Base-by-base conservation (phyloP, 2,797 vertebrate genomes). In the Phrynocephalus forsythii region DNA sequence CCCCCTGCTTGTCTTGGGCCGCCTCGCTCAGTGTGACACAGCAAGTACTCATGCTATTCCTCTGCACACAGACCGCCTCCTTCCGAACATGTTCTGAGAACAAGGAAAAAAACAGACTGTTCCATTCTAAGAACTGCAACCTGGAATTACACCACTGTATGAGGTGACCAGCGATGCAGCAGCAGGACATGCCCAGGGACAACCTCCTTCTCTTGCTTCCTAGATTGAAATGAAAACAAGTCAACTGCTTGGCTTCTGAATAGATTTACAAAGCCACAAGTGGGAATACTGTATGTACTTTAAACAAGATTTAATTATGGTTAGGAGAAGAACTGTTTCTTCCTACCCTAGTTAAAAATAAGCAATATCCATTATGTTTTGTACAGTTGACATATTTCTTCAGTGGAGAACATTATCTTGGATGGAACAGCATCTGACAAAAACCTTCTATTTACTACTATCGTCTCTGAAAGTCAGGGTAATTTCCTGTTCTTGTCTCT, bases 61-160 rank as follows among this genome's bases (percentile, higher is more conserved):
- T 84, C 63, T 4, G 86, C 80, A 87, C 10, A 2, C 33, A 38
- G 63, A 87, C 77, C 80, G 76, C 76, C 60, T 84, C 67, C 33
- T 56, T 48, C 24, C 44, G 82, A 87, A 87, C 71, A 76, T 84
- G 69, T 84, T 87, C 89, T n/a, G 28, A 69, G 78, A 77, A 84
- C 82, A 87, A 84, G 82, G 82, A 81, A 85, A 81, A 85, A 87
- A 81, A 90, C 89, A 90, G 85, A 18, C 50, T 87, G 89, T 90
- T 84, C 85, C 82, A 80, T 69, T 50, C 77, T 82, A 44, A 84
- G 82, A 68, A 81, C 13, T 69, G 82, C 20, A 69, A 69, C 69
- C 52, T 18, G 48, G 82, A 71, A 67, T 75, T 30, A 63, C 78
- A 38, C 48, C 9, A 18, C 71, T 44, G 56, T 28, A 13, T 75